These are phyloP conservation scores for Acinonyx jubatus DNA, from an alignment of 2,113 vertebrate genomes.

Conservation along the genomic window DNA sequence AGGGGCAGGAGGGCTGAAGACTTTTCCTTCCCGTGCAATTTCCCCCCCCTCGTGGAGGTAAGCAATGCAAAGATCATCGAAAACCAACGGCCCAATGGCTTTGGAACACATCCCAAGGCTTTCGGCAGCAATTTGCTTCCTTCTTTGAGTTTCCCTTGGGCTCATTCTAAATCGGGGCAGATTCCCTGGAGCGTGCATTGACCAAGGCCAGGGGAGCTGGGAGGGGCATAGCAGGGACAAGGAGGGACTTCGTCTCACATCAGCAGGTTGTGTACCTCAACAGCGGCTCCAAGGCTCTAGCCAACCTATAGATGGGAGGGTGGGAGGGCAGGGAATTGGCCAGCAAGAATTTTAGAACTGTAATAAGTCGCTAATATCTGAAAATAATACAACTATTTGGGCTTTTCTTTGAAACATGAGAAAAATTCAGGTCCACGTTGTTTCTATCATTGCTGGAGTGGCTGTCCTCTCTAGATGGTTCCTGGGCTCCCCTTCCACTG, in stretches of 20 bases:
- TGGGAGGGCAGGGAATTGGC: accelerated
- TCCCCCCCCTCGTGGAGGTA: neutral
- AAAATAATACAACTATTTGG: neutral
- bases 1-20: neutral
- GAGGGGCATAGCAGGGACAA: accelerated
- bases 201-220: neutral
- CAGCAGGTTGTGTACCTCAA: neutral
- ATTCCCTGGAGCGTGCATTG: neutral
- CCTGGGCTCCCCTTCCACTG: neutral
- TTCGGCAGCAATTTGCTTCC: accelerated
- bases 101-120: neutral
- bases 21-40: neutral
- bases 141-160: neutral
- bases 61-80: neutral
- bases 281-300: neutral
- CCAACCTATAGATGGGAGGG: neutral
- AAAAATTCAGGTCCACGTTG: neutral
- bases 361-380: neutral
- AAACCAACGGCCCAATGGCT: neutral
- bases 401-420: neutral
- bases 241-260: accelerated
- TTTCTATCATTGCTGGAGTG: neutral
- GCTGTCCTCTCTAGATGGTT: accelerated
- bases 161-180: neutral
- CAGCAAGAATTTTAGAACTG: neutral